A percentile compares a stretch with the other conserved stretches of the same genome.
Conservation (phyloP, 30 jellyfish, hydroid and myxozoan species). For the Phacellophora camtschatica region DNA sequence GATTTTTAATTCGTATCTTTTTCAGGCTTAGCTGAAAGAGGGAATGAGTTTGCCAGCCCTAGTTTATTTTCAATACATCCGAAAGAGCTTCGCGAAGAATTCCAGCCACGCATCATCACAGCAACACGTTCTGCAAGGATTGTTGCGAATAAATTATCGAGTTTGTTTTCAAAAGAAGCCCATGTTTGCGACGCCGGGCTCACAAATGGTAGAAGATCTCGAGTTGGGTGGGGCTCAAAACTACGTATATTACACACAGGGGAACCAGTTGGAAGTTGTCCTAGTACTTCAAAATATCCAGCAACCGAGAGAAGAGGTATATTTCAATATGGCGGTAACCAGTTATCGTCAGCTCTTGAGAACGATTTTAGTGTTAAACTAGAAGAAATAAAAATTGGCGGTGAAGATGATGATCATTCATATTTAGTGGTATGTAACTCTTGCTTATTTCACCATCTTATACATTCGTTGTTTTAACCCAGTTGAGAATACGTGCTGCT, state of each 20-base stretch:
- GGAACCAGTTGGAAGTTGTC: constrained; percentile 24
- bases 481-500: too few relatives aligned
- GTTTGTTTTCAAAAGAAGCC: constrained; percentile 10
- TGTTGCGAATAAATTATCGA: constrained; percentile 15
- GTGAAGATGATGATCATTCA: background rate
- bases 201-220: constrained; percentile 71
- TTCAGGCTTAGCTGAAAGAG: too few relatives aligned
- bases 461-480: background rate
- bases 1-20: too few relatives aligned
- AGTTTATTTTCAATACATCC: too few relatives aligned
- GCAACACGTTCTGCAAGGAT: constrained; percentile 15
- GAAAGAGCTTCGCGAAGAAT: background rate
- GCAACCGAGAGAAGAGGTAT: background rate
- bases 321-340: background rate
- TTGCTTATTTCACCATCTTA: too few relatives aligned
- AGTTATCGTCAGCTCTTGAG: background rate
- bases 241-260: constrained; percentile 64
- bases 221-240: constrained; percentile 84
- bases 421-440: constrained; percentile 45
- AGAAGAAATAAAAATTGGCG: constrained; percentile 16
- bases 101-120: constrained; percentile 36
- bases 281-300: background rate
- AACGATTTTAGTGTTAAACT: constrained; percentile 21
- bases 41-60: too few relatives aligned
- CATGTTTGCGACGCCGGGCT: constrained; percentile 83